Evolutionary conservation across 2,888 invertebrate genomes (phyloP), one percentile per base, ranked within the genome.

Genomic region (Opisthograptis luteolata): DNA sequence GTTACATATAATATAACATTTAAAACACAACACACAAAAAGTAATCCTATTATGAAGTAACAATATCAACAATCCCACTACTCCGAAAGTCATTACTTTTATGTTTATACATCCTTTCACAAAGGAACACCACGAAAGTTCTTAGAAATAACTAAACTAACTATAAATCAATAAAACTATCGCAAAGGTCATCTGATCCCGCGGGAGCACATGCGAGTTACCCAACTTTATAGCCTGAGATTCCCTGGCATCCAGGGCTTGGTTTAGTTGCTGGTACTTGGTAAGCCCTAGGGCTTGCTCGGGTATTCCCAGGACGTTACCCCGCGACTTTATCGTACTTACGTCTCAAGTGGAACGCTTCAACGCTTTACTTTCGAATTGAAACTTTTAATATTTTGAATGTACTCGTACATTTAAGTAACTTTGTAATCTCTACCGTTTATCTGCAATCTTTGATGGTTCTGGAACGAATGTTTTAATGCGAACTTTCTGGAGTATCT

Each of bases 331-430:
- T 19, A 19, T n/a, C 15, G 25, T 8, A 20, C 17, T 8, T 10
- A 25, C 25, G 22, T 15, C 24, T 6, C 28, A 8, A 45, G 24
- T 3, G 7, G 22, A 30, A 44, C 30, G 31, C 24, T 37, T 37
- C 31, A 32, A 37, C 37, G 17, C 24, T 25, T 17, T 17, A 22
- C 9, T 44, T 30, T 37, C 25, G 37, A 32, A 45, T 37, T 9
- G 45, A 45, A 32, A 19, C 44, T 14, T 37, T 37, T 31, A 37
- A 31, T 45, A 45, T 12, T 45, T 39, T 19, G 31, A 19, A n/a
- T 25, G n/a, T 12, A 36, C 22, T 31, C 45, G 24, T 31, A 36
- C 14, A 44, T 36, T 28, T 35, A 42, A 10, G 27, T 30, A 15
- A 45, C 24, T 45, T 10, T 22, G 30, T 37, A 45, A 45, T 45